Percentiles rank a stretch among this genome's conserved stretches.
phyloP scores from a whole-genome alignment of 2,797 vertebrate species.

The Brotogeris chrysoptera region DNA sequence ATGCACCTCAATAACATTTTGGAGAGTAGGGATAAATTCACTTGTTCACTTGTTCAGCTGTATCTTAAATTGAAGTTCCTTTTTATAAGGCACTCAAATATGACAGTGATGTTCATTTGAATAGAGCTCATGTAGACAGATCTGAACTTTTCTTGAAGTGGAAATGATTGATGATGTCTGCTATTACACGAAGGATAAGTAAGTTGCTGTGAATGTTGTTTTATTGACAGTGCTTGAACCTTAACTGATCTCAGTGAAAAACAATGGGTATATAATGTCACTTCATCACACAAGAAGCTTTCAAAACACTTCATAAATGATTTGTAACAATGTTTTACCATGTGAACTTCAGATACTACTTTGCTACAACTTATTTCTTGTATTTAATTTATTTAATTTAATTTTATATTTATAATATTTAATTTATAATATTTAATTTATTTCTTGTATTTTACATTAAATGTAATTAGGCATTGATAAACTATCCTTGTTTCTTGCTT shows the following conservation, averaged over 20 bases:
- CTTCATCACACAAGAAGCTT: not conserved
- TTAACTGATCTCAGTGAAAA: conserved; percentile 35
- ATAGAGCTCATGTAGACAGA: not conserved
- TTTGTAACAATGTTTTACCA: not conserved
- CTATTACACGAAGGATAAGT: not conserved
- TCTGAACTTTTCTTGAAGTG: not conserved
- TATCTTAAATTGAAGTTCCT: not conserved
- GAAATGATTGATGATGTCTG: not conserved
- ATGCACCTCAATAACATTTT: not conserved
- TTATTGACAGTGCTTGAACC: conserved; percentile 35
- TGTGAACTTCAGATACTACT: not conserved
- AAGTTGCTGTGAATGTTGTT: not conserved
- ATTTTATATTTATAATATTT: too few species aligned
- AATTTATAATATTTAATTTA: not conserved
- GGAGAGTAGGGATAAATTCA: not conserved
- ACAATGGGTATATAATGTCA: not conserved
- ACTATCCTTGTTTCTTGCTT: not conserved
- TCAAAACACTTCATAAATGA: not conserved
- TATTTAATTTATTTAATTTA: not conserved
- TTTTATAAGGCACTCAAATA: not conserved
- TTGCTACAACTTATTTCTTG: not conserved
- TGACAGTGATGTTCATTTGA: not conserved
- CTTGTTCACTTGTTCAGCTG: not conserved
- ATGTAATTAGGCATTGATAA: not conserved
- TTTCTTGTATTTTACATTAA: not conserved